Evolutionary conservation across 2,888 invertebrate genomes (phyloP).

Genomic region (Pristionchus maxplancki): DNA sequence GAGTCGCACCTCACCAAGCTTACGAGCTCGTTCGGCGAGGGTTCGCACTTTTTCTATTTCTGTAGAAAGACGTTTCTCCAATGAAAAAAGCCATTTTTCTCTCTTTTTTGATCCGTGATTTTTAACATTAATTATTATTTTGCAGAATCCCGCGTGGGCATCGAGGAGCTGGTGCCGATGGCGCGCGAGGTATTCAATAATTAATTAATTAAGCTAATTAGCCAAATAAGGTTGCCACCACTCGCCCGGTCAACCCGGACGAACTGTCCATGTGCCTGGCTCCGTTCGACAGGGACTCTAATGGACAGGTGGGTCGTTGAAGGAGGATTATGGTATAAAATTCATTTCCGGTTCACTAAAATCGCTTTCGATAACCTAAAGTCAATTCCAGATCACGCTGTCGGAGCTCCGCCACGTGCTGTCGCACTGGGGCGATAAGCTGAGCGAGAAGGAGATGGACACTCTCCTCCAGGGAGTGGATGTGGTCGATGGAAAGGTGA

Average conservation of each 20-base stretch:
- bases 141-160: conserved; percentile 43
- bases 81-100: not conserved
- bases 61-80: not conserved
- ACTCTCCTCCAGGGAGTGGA: conserved; percentile 36
- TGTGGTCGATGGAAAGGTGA: conserved; percentile 37
- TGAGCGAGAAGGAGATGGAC: conserved; percentile 31
- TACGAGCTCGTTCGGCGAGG: not conserved
- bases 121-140: not conserved
- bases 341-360: not conserved
- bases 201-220: not conserved
- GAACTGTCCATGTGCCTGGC: conserved; percentile 42
- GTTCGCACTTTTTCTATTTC: not conserved
- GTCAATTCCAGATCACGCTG: not conserved
- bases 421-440: conserved; percentile 16
- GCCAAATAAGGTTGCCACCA: not conserved
- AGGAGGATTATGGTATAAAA: no score
- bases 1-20: conserved; percentile 48
- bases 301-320: not conserved
- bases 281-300: conserved; percentile 42
- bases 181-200: conserved; percentile 19
- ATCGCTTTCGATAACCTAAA: not conserved
- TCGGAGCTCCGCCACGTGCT: conserved; percentile 47
- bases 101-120: not conserved
- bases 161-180: conserved; percentile 49
- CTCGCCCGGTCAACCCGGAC: not conserved